Percentiles rank a stretch among this genome's conserved stretches.
Conservation (phyloP, 1,140 invertebrate species). For the Sarcophaga bullata region DNA sequence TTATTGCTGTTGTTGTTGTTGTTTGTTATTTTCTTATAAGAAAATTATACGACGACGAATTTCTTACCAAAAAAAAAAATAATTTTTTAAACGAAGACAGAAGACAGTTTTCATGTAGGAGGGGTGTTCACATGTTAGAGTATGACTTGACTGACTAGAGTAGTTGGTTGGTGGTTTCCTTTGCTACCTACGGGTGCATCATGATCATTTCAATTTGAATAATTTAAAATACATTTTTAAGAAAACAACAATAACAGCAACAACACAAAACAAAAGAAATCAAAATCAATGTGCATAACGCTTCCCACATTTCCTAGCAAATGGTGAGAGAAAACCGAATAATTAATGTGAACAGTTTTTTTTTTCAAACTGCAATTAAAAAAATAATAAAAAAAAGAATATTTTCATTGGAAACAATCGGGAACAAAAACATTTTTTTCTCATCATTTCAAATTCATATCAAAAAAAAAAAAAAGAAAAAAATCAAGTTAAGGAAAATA, state of each 20-base stretch:
- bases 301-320: not conserved
- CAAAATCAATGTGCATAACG: conserved; percentile 11
- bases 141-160: not conserved
- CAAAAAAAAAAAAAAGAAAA: too few species aligned
- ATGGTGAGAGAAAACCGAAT: not conserved
- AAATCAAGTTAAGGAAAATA: too few species aligned
- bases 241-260: too few species aligned
- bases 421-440: too few species aligned
- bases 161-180: not conserved
- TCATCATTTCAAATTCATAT: too few species aligned
- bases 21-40: not conserved
- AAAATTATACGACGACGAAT: not conserved
- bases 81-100: not conserved
- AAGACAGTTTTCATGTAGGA: conserved; percentile 7
- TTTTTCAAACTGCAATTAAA: too few species aligned
- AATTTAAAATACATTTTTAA: not conserved
- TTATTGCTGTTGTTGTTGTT: not conserved
- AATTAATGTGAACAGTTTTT: conserved; percentile 7
- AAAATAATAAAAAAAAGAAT: too few species aligned
- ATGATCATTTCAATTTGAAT: not conserved
- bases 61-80: too few species aligned
- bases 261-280: not conserved
- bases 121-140: not conserved
- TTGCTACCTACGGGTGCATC: not conserved
- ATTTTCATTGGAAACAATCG: too few species aligned